Evolutionary conservation across 1,140 invertebrate genomes (phyloP).

Genomic region (Chrysoperla carnea): DNA sequence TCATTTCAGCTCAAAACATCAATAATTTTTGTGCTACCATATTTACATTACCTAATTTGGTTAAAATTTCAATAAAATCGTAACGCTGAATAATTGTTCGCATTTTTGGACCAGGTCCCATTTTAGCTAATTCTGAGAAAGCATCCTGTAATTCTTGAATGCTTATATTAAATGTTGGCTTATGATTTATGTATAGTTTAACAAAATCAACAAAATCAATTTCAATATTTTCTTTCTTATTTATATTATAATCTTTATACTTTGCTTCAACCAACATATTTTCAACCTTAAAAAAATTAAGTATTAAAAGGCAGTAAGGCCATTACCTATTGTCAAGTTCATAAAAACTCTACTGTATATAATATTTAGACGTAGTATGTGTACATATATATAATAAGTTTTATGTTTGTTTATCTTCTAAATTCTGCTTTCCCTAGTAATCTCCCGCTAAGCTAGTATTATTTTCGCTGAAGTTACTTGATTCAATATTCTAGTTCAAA

Average conservation of each 20-base stretch:
- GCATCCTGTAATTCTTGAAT: slow-evolving; percentile 15
- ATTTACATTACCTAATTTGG: background rate
- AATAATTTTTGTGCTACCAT: too few relatives aligned
- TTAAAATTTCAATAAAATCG: background rate
- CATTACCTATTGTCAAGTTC: too few relatives aligned
- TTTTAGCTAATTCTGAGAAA: slow-evolving; percentile 9
- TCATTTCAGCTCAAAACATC: too few relatives aligned
- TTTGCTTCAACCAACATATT: slow-evolving; percentile 46
- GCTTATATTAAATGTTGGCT: slow-evolving; percentile 33
- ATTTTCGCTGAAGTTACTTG: too few relatives aligned
- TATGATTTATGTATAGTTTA: slow-evolving; percentile 51
- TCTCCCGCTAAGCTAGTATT: too few relatives aligned
- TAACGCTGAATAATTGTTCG: background rate
- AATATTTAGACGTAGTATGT: too few relatives aligned
- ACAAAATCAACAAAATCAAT: slow-evolving; percentile 53
- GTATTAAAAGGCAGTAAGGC: too few relatives aligned
- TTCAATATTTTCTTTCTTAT: slow-evolving; percentile 27
- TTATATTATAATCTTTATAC: slow-evolving; percentile 34
- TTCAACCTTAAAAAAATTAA: slow-evolving; percentile 39
- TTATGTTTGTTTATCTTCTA: too few relatives aligned
- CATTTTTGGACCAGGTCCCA: background rate
- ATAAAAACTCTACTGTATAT: too few relatives aligned
- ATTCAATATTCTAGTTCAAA: too few relatives aligned
- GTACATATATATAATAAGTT: too few relatives aligned
- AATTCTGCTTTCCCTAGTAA: too few relatives aligned